These are phyloP conservation scores for Oplegnathus fasciatus DNA, from an alignment of 2,113 vertebrate genomes.

Conservation along the genomic window DNA sequence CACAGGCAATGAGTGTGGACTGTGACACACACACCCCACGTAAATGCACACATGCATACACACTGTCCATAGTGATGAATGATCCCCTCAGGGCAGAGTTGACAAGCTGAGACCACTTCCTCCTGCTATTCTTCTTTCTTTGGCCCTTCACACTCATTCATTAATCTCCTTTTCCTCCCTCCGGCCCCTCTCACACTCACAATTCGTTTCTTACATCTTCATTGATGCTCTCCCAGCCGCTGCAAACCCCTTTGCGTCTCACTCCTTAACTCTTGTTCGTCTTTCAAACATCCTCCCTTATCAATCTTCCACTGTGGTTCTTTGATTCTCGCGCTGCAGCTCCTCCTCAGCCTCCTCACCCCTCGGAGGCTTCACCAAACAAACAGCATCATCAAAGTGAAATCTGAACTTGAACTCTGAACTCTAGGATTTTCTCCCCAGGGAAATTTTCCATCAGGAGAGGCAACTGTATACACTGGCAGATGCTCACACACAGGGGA, in stretches of 20 bases:
- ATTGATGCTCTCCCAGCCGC: conserved; percentile 46
- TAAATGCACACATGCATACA: conserved; percentile 57
- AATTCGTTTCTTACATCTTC: conserved; percentile 61
- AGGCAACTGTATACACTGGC: conserved; percentile 71
- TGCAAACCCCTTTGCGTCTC: conserved; percentile 41
- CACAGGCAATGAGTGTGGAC: conserved; percentile 52
- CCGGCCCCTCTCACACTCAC: conserved; percentile 55
- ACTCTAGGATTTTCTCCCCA: conserved; percentile 59
- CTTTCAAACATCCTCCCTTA: conserved; percentile 69
- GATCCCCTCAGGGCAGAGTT: conserved; percentile 71
- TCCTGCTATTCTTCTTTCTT: conserved; percentile 75
- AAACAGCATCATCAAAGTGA: conserved; percentile 79
- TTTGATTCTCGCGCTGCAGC: conserved; percentile 58
- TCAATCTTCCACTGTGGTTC: conserved; percentile 61
- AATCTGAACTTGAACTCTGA: conserved; percentile 78
- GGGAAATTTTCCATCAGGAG: conserved; percentile 65
- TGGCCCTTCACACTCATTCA: conserved; percentile 79
- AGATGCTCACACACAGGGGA: conserved; percentile 60
- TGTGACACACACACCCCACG: conserved; percentile 25
- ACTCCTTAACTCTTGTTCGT: conserved; percentile 60
- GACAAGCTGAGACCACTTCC: conserved; percentile 81
- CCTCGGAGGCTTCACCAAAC: conserved; percentile 65
- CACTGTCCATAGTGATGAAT: conserved; percentile 78
- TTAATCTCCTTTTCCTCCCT: conserved; percentile 76
- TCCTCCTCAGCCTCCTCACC: conserved; percentile 43